Conservation (phyloP, 2,888 invertebrate species). For the Eueremaeus valkanovi region DNA sequence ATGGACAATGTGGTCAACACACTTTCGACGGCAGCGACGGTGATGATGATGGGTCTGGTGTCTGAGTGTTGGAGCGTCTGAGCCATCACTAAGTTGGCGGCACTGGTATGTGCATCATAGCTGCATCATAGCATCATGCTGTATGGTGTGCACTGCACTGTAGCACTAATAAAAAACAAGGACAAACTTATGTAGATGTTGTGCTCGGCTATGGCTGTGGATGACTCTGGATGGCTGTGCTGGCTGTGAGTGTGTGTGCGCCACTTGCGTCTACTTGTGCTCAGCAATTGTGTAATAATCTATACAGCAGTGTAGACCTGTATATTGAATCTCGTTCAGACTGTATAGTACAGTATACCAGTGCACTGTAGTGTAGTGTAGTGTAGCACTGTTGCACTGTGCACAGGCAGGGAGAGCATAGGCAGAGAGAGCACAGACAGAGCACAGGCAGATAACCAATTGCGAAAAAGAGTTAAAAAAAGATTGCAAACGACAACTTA, state of each 20-base stretch:
- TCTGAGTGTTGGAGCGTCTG: constrained; percentile 4
- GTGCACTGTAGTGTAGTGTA: background rate
- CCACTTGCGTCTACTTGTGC: too few species aligned
- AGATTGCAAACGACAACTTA: constrained; percentile 2
- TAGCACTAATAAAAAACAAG: constrained; percentile 19
- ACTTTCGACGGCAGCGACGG: background rate
- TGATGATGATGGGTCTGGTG: constrained; percentile 22
- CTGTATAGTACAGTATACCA: too few species aligned
- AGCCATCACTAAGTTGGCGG: constrained; percentile 26
- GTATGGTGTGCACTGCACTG: too few species aligned
- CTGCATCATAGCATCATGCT: too few species aligned
- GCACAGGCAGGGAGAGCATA: too few species aligned
- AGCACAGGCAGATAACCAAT: constrained; percentile 24
- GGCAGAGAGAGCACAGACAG: too few species aligned
- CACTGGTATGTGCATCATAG: constrained; percentile 9
- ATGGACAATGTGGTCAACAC: background rate
- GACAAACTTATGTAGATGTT: constrained; percentile 34
- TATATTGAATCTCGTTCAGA: background rate
- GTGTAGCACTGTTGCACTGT: background rate
- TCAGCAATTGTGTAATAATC: too few species aligned
- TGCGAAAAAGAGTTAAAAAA: constrained; percentile 31
- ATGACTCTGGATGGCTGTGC: too few species aligned
- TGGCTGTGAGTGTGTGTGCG: too few species aligned
- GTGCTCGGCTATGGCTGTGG: constrained; percentile 26
- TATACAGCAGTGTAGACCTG: background rate